Evolutionary conservation across 2,113 vertebrate species (phyloP).

Genomic region (Limanda limanda): DNA sequence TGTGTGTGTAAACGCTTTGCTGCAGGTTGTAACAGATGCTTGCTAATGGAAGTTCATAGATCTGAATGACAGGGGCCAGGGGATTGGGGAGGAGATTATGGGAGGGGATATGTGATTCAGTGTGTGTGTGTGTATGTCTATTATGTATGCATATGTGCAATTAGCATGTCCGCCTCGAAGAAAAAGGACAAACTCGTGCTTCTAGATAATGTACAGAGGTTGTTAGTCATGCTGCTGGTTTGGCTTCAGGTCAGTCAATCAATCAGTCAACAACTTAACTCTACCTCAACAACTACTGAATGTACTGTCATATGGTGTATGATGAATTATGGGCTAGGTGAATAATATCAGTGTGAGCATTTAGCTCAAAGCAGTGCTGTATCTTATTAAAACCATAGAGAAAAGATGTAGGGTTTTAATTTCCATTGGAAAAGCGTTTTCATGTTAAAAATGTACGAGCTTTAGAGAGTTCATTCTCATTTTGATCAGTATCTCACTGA

Average conservation of each 20-base stretch:
- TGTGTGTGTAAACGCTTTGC: slow-evolving; percentile 73
- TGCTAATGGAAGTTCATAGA: slow-evolving; percentile 87
- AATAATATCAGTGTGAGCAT: background rate
- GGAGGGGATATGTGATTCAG: slow-evolving; percentile 43
- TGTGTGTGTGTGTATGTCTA: slow-evolving; percentile 14
- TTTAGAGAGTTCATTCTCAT: too few relatives aligned
- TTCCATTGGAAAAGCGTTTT: too few relatives aligned
- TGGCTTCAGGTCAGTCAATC: background rate
- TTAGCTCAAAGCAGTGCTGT: too few relatives aligned
- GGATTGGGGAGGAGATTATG: slow-evolving; percentile 68
- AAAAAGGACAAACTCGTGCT: slow-evolving; percentile 28
- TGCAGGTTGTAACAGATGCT: slow-evolving; percentile 87
- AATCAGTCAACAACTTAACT: background rate
- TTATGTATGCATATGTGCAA: slow-evolving; percentile 36
- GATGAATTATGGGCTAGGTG: too few relatives aligned
- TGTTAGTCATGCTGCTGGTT: background rate
- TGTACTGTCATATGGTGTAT: too few relatives aligned
- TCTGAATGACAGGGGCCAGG: slow-evolving; percentile 84
- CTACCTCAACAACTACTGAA: background rate
- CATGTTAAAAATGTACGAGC: too few relatives aligned
- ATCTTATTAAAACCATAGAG: too few relatives aligned
- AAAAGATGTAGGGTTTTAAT: background rate
- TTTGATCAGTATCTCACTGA: too few relatives aligned
- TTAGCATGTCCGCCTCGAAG: slow-evolving; percentile 22
- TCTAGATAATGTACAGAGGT: background rate